Base-by-base conservation (phyloP, 2,797 vertebrate genomes). In the Aratinga solstitialis region DNA sequence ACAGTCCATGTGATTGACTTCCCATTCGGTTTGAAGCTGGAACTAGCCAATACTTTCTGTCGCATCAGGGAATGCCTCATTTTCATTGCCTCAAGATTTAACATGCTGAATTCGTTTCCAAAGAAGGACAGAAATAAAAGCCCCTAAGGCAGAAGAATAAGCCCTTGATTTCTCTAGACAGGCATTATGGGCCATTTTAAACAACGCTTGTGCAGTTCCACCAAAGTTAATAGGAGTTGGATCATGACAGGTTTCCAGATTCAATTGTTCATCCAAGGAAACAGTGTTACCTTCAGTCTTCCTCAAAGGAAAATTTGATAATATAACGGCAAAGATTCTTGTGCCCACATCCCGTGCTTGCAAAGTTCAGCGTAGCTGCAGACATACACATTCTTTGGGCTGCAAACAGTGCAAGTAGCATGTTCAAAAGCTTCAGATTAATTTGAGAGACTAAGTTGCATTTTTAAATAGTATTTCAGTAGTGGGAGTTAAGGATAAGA, bases 41-140 rank as follows among this genome's bases (percentile, higher is more conserved):
- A 91, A 85, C 71, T 63, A 71, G 30, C 29, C 38, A 50, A 34
- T 69, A 36, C 43, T 77, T 89, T 87, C 79, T 85, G 43, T 24
- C 77, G 27, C 51, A 73, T 30, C 51, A 71, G 67, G 38, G 67
- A 42, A 48, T 79, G 45, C 17, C 75, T 80, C 51, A 48, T 87
- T 84, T 91, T 47, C 72, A 62, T 50, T 48, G 40, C 30, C 34
- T 92, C 78, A 38, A 38, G 47, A 38, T 87, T 69, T 85, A 80
- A 62, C 23, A 73, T 47, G 38, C 54, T 79, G 32, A 54, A 30
- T 20, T 91, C 53, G 43, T 83, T 68, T 77, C 63, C 75, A 89
- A 66, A 83, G 82, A 71, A 92, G 77, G 84, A 76, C 59, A 89
- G 79, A 85, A 91, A 66, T 47, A 92, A 79, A 91, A 89, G 43